phyloP scores from a whole-genome alignment of 2,888 invertebrate genomes.

The Lordiphosa andalusiaca region DNA sequence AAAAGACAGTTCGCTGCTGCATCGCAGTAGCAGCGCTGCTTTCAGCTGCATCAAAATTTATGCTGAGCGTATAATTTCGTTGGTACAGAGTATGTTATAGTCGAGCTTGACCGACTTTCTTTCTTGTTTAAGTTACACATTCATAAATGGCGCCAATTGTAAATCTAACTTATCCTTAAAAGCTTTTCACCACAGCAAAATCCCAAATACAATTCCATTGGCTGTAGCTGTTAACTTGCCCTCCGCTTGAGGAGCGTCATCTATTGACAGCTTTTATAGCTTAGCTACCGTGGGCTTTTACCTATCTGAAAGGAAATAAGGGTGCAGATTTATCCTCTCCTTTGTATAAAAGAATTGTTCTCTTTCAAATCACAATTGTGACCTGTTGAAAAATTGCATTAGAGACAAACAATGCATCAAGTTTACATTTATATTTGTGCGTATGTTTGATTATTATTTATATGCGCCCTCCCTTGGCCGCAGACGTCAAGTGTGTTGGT shows the following conservation, averaged over 20 bases:
- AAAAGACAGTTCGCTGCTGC: no score
- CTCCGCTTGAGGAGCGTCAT: constrained; percentile 37
- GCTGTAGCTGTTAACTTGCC: no score
- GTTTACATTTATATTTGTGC: constrained; percentile 36
- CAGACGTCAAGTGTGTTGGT: constrained; percentile 53
- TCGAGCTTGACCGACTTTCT: no score
- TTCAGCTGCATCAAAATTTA: no score
- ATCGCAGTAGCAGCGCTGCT: no score
- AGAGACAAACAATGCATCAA: constrained; percentile 31
- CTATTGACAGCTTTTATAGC: constrained; percentile 40
- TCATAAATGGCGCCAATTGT: background rate
- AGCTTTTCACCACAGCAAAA: constrained; percentile 6
- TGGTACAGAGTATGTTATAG: no score
- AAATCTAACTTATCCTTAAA: constrained; percentile 1
- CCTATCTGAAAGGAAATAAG: background rate
- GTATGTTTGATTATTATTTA: constrained; percentile 65
- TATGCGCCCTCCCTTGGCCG: constrained; percentile 53
- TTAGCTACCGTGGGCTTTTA: background rate
- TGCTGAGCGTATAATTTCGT: no score
- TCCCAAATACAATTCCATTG: background rate
- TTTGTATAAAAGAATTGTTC: constrained; percentile 30
- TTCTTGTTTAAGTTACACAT: no score
- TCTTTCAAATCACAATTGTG: constrained; percentile 13
- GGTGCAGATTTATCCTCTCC: background rate
- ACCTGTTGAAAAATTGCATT: constrained; percentile 43